A percentile compares a stretch with the other conserved stretches of the same genome.
Conservation (phyloP, 2,888 invertebrate genomes). For the Euproctis similis region DNA sequence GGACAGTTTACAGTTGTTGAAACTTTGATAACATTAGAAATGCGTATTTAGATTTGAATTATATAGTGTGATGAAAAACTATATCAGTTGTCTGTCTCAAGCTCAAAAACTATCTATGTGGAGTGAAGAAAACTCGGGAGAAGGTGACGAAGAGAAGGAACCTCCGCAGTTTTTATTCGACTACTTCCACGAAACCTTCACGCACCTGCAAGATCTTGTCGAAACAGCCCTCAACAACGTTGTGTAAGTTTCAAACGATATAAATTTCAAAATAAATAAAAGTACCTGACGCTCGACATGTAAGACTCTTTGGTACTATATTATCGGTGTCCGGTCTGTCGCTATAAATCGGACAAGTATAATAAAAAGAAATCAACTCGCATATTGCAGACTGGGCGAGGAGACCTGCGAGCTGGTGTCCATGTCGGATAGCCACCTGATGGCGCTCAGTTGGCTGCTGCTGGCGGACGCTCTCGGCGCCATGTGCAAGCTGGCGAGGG, state of each 20-base stretch:
- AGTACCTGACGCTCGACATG: too few relatives aligned
- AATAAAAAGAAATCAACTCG: too few relatives aligned
- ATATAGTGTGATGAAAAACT: too few relatives aligned
- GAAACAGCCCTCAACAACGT: constrained; percentile 30
- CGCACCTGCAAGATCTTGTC: constrained; percentile 29
- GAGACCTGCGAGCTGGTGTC: constrained; percentile 74
- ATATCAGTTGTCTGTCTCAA: constrained; percentile 10
- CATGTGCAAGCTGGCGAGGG: constrained; percentile 79
- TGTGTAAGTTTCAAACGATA: constrained; percentile 19
- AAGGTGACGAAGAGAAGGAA: constrained; percentile 15
- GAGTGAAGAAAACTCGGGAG: constrained; percentile 13
- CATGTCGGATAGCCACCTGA: constrained; percentile 74
- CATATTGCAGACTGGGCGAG: constrained; percentile 72
- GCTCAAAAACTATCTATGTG: constrained; percentile 33
- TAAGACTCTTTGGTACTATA: too few relatives aligned
- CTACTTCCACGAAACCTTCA: constrained; percentile 23
- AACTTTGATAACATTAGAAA: too few relatives aligned
- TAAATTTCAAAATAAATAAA: neutral
- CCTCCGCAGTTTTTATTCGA: constrained; percentile 26
- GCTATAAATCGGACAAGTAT: too few relatives aligned
- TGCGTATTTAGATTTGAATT: too few relatives aligned
- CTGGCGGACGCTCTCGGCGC: constrained; percentile 81
- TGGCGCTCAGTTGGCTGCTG: constrained; percentile 82
- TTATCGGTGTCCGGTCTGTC: too few relatives aligned
- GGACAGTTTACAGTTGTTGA: too few relatives aligned